Evolutionary conservation across 2,797 vertebrate genomes (phyloP), one percentile per base, ranked within the genome.

Genomic region (Pipistrellus pygmaeus): DNA sequence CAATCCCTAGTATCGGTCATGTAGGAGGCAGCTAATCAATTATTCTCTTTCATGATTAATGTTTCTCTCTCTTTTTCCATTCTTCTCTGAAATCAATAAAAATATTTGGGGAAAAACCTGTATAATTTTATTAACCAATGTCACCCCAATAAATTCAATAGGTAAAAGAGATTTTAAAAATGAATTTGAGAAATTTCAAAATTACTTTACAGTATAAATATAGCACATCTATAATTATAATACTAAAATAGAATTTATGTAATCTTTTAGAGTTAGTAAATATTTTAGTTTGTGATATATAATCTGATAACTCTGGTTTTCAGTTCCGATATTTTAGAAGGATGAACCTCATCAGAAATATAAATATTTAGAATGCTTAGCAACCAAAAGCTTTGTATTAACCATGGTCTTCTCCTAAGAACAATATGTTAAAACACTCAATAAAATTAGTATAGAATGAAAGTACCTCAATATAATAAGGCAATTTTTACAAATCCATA

Each of bases 311-410:
- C 81, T 85, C 69, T 93, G 57, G 41, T 94, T 96, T 96, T 95
- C 35, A 93, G 85, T 97, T 96, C 91, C 82, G 95, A 6, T 90
- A 72, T 93, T 97, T 64, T 73, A 64, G 30, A 76, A 95, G 66
- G 46, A 71, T 90, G 46, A 80, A 18, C 38, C 68, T 85, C 91
- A 90, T 86, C 94, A 90, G 78, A 92, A 94, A 87, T 95, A 93
- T 68, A 97, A 97, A 97, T 97, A 96, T 95, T 95, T 95, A 91
- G 83, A 95, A 91, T 89, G 93, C 97, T 97, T 97, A 97, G 97
- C 93, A 96, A 97, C 95, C 75, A 93, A 92, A 83, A 96, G 81
- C 96, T 62, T 62, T 96, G 53, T 90, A 66, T 85, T 78, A 69
- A 88, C 77, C 48, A 48, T 95, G 89, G 66, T 81, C 64, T 91